Evolutionary conservation across 2,888 invertebrate genomes (phyloP).

Genomic region (Synergus itoensis): DNA sequence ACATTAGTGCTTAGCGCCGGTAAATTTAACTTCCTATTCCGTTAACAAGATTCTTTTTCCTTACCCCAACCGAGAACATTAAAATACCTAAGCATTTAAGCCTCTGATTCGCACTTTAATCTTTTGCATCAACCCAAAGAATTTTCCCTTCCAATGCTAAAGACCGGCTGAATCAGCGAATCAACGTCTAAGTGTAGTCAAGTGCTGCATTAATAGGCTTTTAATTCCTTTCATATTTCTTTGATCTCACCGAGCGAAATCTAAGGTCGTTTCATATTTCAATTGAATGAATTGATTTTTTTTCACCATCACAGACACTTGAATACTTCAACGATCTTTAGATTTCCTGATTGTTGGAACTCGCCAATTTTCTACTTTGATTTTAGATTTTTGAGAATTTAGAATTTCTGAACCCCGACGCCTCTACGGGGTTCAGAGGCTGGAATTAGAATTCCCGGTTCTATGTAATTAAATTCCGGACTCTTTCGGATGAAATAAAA

Average conservation of each 20-base stretch:
- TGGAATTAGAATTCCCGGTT: conserved; percentile 2
- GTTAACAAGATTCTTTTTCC: conserved; percentile 2
- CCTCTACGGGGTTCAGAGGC: background rate
- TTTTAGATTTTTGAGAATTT: background rate
- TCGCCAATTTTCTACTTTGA: background rate
- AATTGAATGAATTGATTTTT: conserved; percentile 17
- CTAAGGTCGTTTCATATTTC: conserved; percentile 23
- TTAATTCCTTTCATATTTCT: conserved; percentile 38
- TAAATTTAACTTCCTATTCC: conserved; percentile 15
- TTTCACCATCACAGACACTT: background rate
- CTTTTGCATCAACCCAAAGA: conserved; percentile 10
- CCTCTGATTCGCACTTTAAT: conserved; percentile 26
- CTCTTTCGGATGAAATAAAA: conserved; percentile 53
- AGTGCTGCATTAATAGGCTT: conserved; percentile 38
- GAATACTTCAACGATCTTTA: background rate
- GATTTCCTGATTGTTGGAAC: background rate
- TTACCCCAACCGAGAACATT: background rate
- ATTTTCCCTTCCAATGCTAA: conserved; percentile 18
- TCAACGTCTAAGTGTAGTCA: conserved; percentile 24
- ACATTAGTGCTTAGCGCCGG: background rate
- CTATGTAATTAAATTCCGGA: conserved; percentile 54
- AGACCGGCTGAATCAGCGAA: conserved; percentile 32
- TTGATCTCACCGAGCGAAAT: conserved; percentile 34
- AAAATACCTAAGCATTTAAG: conserved; percentile 21
- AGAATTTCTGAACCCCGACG: no score